Percentiles rank a stretch among this genome's conserved stretches.
Evolutionary conservation across 2,113 vertebrate genomes (phyloP).

Genomic region (Eubucco bourcierii): DNA sequence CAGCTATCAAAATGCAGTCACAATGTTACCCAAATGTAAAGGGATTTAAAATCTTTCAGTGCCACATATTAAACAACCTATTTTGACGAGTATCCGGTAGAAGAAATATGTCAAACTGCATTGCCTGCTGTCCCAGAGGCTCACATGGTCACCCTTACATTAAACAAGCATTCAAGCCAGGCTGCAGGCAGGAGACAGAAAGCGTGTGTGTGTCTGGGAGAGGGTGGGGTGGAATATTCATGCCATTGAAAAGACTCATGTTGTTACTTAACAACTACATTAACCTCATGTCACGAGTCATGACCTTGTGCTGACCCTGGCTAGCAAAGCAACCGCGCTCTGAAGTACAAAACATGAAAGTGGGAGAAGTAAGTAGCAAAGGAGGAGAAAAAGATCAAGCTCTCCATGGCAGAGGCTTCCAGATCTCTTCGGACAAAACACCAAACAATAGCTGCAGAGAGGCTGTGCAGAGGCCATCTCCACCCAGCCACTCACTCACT

Average conservation of each 20-base stretch:
- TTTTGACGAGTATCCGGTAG: background rate
- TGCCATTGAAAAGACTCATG: slow-evolving; percentile 9
- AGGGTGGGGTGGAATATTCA: slow-evolving; percentile 55
- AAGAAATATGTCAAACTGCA: accelerated
- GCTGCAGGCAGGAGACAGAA: background rate
- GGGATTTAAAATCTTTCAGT: background rate
- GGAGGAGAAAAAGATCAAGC: slow-evolving; percentile 26
- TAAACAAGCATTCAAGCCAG: background rate
- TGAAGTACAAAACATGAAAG: slow-evolving; percentile 58
- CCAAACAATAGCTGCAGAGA: slow-evolving; percentile 24
- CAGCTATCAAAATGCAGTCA: background rate
- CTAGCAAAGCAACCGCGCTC: slow-evolving; percentile 3
- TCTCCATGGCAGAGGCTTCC: background rate
- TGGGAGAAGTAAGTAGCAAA: background rate
- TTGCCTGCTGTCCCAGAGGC: accelerated
- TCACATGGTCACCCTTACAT: accelerated
- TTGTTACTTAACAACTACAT: slow-evolving; percentile 56
- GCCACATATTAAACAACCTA: accelerated
- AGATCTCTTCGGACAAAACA: background rate
- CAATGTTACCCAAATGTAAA: background rate
- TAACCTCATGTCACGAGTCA: slow-evolving; percentile 62
- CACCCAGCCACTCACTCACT: slow-evolving; percentile 11
- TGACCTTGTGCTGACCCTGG: slow-evolving; percentile 71
- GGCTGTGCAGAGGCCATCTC: slow-evolving; percentile 28
- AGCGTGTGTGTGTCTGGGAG: background rate